A percentile compares a stretch with the other conserved stretches of the same genome.
These are phyloP conservation scores for Falcaria lacertinaria DNA, from an alignment of 2,888 invertebrate genomes.

Conservation along the genomic window DNA sequence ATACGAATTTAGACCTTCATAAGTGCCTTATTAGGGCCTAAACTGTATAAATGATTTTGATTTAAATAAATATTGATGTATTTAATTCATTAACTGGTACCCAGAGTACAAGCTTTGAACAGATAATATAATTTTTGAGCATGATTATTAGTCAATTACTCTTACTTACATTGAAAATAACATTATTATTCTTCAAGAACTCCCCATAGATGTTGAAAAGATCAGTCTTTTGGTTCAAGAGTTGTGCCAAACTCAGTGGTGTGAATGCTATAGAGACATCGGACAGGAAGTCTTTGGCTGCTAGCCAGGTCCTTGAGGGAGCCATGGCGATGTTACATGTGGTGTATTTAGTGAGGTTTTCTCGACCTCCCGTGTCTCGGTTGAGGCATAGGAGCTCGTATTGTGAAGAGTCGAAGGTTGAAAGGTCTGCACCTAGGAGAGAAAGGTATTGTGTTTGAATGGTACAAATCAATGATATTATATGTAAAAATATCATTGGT, in stretches of 20 bases:
- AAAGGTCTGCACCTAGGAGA: conserved; percentile 76
- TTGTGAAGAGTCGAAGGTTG: conserved; percentile 71
- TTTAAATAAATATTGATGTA: too few species aligned
- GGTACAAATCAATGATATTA: too few species aligned
- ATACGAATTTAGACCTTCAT: too few species aligned
- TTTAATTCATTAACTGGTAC: too few species aligned
- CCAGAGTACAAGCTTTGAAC: too few species aligned
- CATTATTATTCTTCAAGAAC: conserved; percentile 70
- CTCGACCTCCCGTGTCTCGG: conserved; percentile 71
- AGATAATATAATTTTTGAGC: too few species aligned
- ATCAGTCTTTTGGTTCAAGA: conserved; percentile 77
- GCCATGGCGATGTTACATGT: conserved; percentile 82
- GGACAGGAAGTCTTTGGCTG: conserved; percentile 66
- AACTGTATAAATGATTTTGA: too few species aligned
- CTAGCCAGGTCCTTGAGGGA: conserved; percentile 79
- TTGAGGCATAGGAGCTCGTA: conserved; percentile 83
- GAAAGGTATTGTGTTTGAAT: too few species aligned
- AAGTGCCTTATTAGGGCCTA: too few species aligned
- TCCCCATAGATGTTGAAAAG: conserved; percentile 83
- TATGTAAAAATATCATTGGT: too few species aligned
- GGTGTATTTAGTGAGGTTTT: conserved; percentile 69
- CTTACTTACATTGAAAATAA: conserved; percentile 71
- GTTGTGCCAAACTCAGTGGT: conserved; percentile 77
- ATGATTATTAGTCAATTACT: too few species aligned
- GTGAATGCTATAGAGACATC: conserved; percentile 83